Percentiles rank a stretch among this genome's conserved stretches.
Conservation (phyloP, 2,113 vertebrate genomes). For the Pleuronectes platessa region DNA sequence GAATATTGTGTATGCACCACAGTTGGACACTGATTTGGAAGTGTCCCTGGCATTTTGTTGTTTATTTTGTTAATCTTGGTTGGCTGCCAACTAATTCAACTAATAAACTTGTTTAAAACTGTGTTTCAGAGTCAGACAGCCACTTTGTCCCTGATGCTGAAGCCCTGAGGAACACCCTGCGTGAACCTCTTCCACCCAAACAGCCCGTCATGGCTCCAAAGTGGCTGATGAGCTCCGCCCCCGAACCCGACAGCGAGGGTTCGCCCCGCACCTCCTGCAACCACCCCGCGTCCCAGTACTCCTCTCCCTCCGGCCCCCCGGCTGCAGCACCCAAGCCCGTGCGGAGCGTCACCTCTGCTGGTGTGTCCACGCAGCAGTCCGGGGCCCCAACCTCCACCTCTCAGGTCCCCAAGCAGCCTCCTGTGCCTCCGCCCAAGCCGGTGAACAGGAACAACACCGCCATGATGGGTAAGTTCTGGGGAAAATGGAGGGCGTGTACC, state of each 20-base stretch:
- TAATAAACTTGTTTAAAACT: background rate
- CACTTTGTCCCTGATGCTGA: slow-evolving; percentile 84
- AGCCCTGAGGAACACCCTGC: slow-evolving; percentile 80
- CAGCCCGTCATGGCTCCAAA: slow-evolving; percentile 90
- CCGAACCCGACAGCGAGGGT: slow-evolving; percentile 81
- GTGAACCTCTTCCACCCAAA: slow-evolving; percentile 83
- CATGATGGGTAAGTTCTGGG: slow-evolving; percentile 87
- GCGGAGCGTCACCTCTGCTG: slow-evolving; percentile 82
- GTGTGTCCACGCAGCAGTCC: slow-evolving; percentile 76
- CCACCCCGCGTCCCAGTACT: slow-evolving; percentile 68
- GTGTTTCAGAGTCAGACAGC: slow-evolving; percentile 84
- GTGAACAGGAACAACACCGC: slow-evolving; percentile 88
- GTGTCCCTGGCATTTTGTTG: background rate
- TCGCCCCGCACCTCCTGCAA: slow-evolving; percentile 72
- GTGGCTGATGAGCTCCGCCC: slow-evolving; percentile 85
- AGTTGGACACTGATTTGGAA: background rate
- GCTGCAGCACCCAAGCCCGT: slow-evolving; percentile 75
- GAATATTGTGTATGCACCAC: background rate
- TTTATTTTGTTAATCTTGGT: no score
- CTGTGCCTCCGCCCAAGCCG: slow-evolving; percentile 94
- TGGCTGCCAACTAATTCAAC: no score
- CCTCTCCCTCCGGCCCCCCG: slow-evolving; percentile 79
- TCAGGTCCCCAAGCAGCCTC: slow-evolving; percentile 89
- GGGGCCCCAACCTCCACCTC: slow-evolving; percentile 65
- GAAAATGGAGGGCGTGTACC: background rate